phyloP scores from a whole-genome alignment of 2,797 vertebrate genomes.

The Crocodylus rhombifer region DNA sequence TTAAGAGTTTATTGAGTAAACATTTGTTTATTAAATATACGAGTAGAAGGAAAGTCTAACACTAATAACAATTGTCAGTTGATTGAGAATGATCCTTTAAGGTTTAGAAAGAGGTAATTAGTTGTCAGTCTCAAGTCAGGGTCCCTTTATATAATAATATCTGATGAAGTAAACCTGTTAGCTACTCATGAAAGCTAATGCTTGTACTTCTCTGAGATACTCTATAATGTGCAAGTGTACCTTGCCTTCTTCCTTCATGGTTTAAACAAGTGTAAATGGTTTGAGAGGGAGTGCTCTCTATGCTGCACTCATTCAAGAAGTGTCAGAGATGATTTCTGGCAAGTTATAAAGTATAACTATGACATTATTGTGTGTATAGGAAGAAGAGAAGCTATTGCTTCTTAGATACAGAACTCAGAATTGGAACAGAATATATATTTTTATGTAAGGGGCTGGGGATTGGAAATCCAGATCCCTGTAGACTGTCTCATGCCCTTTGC shows the following conservation, averaged over 20 bases:
- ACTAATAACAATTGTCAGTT: accelerated
- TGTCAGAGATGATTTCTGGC: background rate
- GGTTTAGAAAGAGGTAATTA: no score
- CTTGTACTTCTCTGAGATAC: no score
- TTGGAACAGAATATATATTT: no score
- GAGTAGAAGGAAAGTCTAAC: background rate
- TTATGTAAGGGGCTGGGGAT: background rate
- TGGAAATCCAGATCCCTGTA: accelerated
- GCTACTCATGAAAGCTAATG: no score
- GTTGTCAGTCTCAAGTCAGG: no score
- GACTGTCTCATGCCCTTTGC: accelerated
- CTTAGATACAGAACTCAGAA: no score
- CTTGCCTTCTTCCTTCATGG: no score
- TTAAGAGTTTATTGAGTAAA: background rate
- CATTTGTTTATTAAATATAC: background rate
- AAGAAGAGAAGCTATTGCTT: background rate
- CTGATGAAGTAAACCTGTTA: no score
- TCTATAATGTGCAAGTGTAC: no score
- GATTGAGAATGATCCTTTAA: no score
- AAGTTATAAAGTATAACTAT: accelerated
- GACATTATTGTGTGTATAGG: accelerated
- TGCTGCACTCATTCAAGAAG: accelerated
- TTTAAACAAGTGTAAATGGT: no score
- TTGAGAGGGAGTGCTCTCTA: background rate
- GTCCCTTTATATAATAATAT: no score